These are phyloP conservation scores for Pollimyrus isidori DNA, from an alignment of 2,113 vertebrate genomes.

Conservation along the genomic window DNA sequence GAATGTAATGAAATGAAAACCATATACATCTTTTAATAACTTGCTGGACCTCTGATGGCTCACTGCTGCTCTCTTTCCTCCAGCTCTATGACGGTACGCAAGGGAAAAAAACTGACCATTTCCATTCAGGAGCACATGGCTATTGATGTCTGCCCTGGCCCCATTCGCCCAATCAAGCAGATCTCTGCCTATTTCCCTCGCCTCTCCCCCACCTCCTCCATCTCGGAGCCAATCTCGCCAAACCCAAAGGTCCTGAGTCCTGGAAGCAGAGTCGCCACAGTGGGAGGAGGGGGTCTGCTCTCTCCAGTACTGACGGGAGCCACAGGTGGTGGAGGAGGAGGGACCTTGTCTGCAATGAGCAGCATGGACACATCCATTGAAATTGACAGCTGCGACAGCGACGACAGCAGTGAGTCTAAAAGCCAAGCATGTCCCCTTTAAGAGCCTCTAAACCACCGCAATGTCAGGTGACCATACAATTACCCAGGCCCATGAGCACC, in stretches of 20 bases:
- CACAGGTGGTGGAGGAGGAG: conserved; percentile 36
- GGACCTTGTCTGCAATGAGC: conserved; percentile 52
- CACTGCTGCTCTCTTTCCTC: not conserved
- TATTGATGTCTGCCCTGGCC: conserved; percentile 67
- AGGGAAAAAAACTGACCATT: conserved; percentile 61
- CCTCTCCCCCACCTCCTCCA: conserved; percentile 55
- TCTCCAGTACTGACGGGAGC: conserved; percentile 41
- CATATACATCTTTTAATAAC: not conserved
- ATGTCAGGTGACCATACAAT: not conserved
- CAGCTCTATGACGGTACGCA: conserved; percentile 59
- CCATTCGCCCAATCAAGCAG: conserved; percentile 67
- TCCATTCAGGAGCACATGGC: conserved; percentile 75
- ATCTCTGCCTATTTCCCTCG: conserved; percentile 71
- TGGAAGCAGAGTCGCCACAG: conserved; percentile 17
- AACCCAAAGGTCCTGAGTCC: conserved; percentile 44
- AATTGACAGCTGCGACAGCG: conserved; percentile 69
- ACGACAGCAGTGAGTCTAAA: conserved; percentile 63
- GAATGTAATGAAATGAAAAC: not conserved
- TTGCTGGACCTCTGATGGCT: not conserved
- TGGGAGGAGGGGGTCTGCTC: conserved; percentile 35
- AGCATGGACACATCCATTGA: conserved; percentile 67
- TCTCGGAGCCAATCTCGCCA: conserved; percentile 57
- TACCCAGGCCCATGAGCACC: not conserved
- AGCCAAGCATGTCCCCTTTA: not conserved
- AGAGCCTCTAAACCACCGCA: not conserved